These are phyloP conservation scores for Caretta caretta DNA, from an alignment of 2,113 vertebrate genomes.

Conservation along the genomic window DNA sequence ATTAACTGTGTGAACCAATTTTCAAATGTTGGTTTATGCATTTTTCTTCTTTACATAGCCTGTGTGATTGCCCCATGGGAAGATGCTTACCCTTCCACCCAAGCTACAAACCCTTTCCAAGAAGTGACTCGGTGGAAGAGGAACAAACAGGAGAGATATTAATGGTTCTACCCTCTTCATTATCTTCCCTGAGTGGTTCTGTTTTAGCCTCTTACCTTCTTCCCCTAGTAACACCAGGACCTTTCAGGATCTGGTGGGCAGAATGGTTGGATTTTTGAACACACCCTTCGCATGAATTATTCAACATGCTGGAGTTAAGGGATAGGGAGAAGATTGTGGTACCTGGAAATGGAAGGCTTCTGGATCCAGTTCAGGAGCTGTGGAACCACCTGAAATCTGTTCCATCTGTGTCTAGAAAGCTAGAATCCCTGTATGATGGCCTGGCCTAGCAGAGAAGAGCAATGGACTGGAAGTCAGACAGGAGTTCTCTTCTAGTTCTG, in stretches of 20 bases:
- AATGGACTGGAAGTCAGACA: no score
- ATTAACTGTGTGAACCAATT: background rate
- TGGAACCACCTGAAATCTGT: background rate
- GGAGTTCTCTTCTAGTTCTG: no score
- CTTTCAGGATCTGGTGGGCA: background rate
- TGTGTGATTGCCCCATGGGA: background rate
- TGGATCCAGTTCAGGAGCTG: background rate
- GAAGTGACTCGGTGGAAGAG: background rate
- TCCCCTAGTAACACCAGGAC: background rate
- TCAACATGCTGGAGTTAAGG: background rate
- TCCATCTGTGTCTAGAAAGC: background rate
- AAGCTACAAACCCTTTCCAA: background rate
- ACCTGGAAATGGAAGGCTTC: background rate
- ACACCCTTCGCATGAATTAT: background rate
- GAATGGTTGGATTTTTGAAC: background rate
- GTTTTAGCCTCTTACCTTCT: slow-evolving; percentile 13
- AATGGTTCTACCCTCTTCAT: background rate
- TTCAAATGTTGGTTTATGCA: background rate
- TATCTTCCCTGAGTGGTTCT: background rate
- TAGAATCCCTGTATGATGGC: background rate
- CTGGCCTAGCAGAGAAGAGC: background rate
- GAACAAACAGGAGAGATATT: background rate
- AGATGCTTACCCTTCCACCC: background rate
- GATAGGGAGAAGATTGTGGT: background rate
- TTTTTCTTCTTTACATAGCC: background rate